phyloP scores from a whole-genome alignment of 2,888 invertebrate species.

The Amblyjoppa proteus region DNA sequence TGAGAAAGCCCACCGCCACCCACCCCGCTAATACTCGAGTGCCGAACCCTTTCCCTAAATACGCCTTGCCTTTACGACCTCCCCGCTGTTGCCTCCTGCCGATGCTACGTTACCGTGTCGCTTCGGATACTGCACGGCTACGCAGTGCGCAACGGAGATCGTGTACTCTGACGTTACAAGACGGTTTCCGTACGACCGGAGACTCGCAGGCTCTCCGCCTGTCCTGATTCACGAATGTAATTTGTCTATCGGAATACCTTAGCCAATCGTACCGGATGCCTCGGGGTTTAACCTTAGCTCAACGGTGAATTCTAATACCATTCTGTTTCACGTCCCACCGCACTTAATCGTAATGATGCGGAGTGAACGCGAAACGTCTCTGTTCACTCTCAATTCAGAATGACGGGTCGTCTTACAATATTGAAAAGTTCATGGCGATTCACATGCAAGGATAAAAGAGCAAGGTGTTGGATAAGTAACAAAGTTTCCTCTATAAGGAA shows the following conservation, averaged over 20 bases:
- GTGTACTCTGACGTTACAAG: constrained; percentile 13
- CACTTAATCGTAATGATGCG: not conserved
- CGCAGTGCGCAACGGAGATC: not conserved
- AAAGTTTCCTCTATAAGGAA: not conserved
- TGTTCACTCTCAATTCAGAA: not conserved
- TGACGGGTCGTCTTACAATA: not conserved
- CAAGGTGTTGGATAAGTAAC: not conserved
- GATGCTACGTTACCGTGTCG: constrained; percentile 38
- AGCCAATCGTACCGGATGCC: not conserved
- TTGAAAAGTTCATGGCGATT: not conserved
- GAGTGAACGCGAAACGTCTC: not conserved
- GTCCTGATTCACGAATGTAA: constrained; percentile 9
- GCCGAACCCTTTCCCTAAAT: constrained; percentile 73
- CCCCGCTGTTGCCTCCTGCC: constrained; percentile 41
- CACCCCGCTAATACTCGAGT: constrained; percentile 36
- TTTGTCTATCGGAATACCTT: not conserved
- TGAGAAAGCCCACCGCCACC: constrained; percentile 35
- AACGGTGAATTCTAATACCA: not conserved
- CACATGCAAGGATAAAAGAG: not conserved
- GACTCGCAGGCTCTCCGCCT: not conserved
- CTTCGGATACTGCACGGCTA: constrained; percentile 9
- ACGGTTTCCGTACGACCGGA: not conserved
- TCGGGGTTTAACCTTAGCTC: not conserved
- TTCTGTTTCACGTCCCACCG: not conserved
- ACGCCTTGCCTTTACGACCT: constrained; percentile 73